Evolutionary conservation across 2,113 vertebrate species (phyloP).

Genomic region (Hylia prasina): DNA sequence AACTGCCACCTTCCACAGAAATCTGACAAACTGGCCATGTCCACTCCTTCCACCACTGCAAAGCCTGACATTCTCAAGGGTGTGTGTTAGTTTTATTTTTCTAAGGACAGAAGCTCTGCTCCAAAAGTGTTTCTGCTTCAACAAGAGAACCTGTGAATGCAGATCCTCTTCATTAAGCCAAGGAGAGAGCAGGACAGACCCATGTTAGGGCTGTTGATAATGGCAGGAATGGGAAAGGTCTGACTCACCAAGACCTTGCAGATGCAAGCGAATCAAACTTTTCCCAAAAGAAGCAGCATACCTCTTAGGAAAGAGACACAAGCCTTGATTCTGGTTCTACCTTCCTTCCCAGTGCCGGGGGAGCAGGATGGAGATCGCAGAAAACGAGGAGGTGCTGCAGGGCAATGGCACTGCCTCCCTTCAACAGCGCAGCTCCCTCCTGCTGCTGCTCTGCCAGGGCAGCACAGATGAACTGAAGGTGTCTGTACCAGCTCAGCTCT

Average conservation of each 20-base stretch:
- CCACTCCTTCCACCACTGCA: neutral
- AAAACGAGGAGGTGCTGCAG: rapidly evolving
- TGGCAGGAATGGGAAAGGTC: neutral
- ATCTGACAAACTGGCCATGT: neutral
- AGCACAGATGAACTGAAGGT: neutral
- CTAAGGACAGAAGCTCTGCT: neutral
- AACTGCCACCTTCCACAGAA: neutral
- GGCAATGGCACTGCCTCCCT: neutral
- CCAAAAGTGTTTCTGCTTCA: neutral
- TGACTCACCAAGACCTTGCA: neutral
- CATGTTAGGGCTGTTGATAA: neutral
- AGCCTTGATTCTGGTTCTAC: neutral
- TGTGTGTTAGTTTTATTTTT: neutral
- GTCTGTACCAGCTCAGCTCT: neutral
- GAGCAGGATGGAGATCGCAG: neutral
- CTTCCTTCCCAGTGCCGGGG: neutral
- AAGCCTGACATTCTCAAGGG: neutral
- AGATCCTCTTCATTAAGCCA: neutral
- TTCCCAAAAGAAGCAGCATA: neutral
- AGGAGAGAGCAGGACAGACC: neutral
- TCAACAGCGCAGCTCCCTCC: neutral
- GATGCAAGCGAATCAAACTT: neutral
- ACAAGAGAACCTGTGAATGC: neutral
- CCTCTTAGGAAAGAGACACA: neutral
- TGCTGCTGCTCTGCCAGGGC: neutral